phyloP scores from a whole-genome alignment of 2,113 vertebrate species.

The Tauraco erythrolophus region DNA sequence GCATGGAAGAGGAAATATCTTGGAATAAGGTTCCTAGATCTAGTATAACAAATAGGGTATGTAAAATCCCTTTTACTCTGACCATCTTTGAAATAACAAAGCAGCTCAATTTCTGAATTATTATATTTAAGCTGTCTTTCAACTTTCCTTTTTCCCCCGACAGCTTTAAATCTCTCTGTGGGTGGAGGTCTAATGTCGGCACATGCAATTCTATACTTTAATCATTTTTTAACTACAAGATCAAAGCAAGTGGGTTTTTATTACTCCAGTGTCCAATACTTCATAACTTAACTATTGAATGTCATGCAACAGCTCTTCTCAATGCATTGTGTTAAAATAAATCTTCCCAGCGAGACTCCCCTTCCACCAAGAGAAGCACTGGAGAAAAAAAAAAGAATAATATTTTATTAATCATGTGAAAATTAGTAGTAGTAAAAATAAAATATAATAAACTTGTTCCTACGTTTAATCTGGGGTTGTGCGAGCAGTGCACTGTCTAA shows the following conservation, averaged over 20 bases:
- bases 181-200: conserved; percentile 55
- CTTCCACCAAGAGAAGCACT: neutral
- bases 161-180: conserved; percentile 62
- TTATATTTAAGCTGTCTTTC: conserved; percentile 62
- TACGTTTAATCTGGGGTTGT: neutral
- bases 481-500: neutral
- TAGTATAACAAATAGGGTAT: neutral
- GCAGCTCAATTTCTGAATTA: conserved; percentile 57
- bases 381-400: neutral
- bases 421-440: neutral
- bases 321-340: neutral
- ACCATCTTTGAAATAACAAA: conserved; percentile 59
- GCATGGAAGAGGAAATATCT: conserved; percentile 1
- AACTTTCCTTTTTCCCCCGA: conserved; percentile 27
- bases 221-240: conserved; percentile 68
- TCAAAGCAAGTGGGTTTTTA: conserved; percentile 59
- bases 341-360: neutral
- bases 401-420: neutral
- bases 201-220: conserved; percentile 67
- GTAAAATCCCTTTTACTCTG: conserved; percentile 20
- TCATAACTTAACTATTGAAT: conserved; percentile 53
- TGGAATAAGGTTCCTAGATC: conserved; percentile 5
- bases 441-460: neutral
- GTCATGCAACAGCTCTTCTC: neutral
- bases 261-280: conserved; percentile 12